Percentiles rank a stretch among this genome's conserved stretches.
Conservation (phyloP, 2,113 vertebrate genomes). For the Chitala chitala region DNA sequence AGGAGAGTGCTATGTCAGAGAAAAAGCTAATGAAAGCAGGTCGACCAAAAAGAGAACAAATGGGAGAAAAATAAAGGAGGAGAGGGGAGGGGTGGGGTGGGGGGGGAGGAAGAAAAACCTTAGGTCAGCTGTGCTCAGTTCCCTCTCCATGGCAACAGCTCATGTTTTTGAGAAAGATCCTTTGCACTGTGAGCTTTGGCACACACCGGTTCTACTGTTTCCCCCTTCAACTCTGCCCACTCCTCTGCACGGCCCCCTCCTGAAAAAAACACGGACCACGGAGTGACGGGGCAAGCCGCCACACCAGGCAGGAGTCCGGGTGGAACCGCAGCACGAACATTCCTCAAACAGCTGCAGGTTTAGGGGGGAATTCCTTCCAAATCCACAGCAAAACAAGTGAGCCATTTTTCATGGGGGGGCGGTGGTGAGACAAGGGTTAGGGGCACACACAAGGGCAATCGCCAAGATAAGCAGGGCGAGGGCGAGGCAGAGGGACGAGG, state of each 20-base stretch:
- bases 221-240: background rate
- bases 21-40: constrained; percentile 20
- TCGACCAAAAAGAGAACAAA: background rate
- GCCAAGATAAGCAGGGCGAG: constrained; percentile 53
- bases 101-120: constrained; percentile 42
- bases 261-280: constrained; percentile 26
- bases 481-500: constrained; percentile 38
- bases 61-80: constrained; percentile 18
- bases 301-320: constrained; percentile 50
- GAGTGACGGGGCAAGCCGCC: constrained; percentile 40
- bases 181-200: constrained; percentile 59
- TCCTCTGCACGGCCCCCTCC: constrained; percentile 31
- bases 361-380: constrained; percentile 61
- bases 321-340: constrained; percentile 50
- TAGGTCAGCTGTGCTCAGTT: constrained; percentile 53
- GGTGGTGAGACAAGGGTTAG: constrained; percentile 20
- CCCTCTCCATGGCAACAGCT: constrained; percentile 61
- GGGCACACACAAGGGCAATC: background rate
- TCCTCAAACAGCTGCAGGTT: constrained; percentile 67
- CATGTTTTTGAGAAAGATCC: constrained; percentile 44
- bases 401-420: constrained; percentile 50
- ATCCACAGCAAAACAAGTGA: constrained; percentile 56
- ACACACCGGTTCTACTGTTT: constrained; percentile 13
- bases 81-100: constrained; percentile 14
- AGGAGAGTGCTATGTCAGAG: constrained; percentile 28